Base-by-base conservation (phyloP, 2,888 invertebrate species). In the Perizoma affinitatum region DNA sequence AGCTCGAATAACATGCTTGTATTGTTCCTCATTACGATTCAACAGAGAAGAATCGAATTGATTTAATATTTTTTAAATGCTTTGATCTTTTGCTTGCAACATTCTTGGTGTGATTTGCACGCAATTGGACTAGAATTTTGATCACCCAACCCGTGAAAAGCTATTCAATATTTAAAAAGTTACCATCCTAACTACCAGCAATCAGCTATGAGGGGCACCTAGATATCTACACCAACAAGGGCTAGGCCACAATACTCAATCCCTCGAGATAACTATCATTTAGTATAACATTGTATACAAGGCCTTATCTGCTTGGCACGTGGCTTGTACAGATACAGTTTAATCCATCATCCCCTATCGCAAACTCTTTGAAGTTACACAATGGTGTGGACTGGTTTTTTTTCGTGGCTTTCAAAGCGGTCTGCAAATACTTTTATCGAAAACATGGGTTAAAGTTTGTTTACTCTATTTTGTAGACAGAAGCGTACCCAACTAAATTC, bases 341-440 rank as follows among this genome's bases (percentile, higher is more conserved):
- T 85, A 87, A 88, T 89, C 87, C 84, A 84, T 87, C 88, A 85
- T 85, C 86, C 88, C 73, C 58, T 63, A 53, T 56, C 55, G 75
- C 71, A 66, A 82, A 84, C 84, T 86, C 87, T 88, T 88, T 89
- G 87, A 88, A 83, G 84, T 84, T 73, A 75, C 76, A 83, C 81
- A 80, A 79, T 79, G 70, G 76, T 70, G 63, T 69, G 65, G 67
- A 70, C 65, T 63, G 59, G 70, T 67, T 60, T 72, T 70, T 72
- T 74, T 78, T 69, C 61, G 53, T 58, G 22, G 61, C 47, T 63
- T 61, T 57, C 58, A 55, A 51, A 51, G 36, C 63, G 57, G 46
- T 44, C 54, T 45, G 58, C 66, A 58, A 66, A 66, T 65, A 64
- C 65, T 65, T 65, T 68, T 64, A 51, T 52, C 53, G 52, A 58